Percentiles rank a stretch among this genome's conserved stretches.
Evolutionary conservation across 2,888 invertebrate genomes (phyloP).

Genomic region (Ennomos fuscantarius): DNA sequence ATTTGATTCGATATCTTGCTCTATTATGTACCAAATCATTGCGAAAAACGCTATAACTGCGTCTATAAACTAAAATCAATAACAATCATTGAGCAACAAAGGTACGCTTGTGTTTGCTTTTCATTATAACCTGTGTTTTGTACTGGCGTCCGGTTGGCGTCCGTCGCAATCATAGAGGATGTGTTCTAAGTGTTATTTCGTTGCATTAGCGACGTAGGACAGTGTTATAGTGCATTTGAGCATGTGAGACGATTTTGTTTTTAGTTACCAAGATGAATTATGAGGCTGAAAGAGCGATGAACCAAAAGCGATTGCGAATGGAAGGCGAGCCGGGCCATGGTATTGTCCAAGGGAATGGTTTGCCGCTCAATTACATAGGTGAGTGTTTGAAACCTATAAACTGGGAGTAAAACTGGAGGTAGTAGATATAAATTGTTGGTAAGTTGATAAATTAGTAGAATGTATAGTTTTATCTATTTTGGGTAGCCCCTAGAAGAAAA

Average conservation of each 20-base stretch:
- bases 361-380: constrained; percentile 83
- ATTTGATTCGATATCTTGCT: constrained; percentile 74
- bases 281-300: constrained; percentile 83
- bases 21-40: constrained; percentile 79
- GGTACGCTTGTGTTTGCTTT: constrained; percentile 85
- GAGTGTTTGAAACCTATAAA: constrained; percentile 35
- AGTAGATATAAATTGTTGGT: constrained; percentile 29
- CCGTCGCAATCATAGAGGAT: constrained; percentile 75
- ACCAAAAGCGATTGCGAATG: constrained; percentile 83
- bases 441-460: no score
- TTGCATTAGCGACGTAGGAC: constrained; percentile 52
- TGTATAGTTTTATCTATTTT: constrained; percentile 17
- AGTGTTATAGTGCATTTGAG: constrained; percentile 52
- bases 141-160: constrained; percentile 85
- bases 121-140: constrained; percentile 83
- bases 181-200: constrained; percentile 59
- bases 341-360: constrained; percentile 81
- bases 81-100: constrained; percentile 84
- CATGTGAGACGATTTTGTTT: constrained; percentile 64
- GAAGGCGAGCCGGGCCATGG: constrained; percentile 82
- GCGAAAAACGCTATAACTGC: constrained; percentile 74
- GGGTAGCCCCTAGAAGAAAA: constrained; percentile 11
- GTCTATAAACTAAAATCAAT: constrained; percentile 84
- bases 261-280: constrained; percentile 82
- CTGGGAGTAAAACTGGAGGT: constrained; percentile 40